Evolutionary conservation across 92 coral and sea anemone genomes (phyloP).

Genomic region (Hydrozoanthus gracilis): DNA sequence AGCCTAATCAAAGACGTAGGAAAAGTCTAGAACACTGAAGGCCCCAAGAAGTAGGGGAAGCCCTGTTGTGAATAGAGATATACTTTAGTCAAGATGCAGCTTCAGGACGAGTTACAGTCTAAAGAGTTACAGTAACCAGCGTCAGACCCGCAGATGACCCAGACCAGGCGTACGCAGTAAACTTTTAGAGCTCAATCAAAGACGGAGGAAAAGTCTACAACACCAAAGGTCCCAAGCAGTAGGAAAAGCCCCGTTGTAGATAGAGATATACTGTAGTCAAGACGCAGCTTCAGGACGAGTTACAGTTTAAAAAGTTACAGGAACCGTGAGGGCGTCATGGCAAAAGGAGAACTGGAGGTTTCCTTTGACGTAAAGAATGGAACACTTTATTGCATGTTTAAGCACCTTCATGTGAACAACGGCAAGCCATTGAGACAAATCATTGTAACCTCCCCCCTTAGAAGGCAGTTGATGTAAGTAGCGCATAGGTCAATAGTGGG

Average conservation of each 20-base stretch:
- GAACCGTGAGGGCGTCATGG: neutral
- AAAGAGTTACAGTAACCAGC: neutral
- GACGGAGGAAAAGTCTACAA: neutral
- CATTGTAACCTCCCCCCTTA: no score
- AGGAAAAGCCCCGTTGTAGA: neutral
- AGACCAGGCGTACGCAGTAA: constrained; percentile 26
- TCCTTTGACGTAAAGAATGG: constrained; percentile 41
- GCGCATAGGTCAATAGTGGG: constrained; percentile 59
- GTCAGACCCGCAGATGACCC: constrained; percentile 47
- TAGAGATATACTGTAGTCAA: constrained; percentile 37
- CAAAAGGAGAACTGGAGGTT: neutral
- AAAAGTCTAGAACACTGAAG: neutral
- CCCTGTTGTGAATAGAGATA: constrained; percentile 23
- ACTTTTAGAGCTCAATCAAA: constrained; percentile 3
- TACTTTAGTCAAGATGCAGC: constrained; percentile 6
- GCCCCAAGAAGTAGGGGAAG: neutral
- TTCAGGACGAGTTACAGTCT: neutral
- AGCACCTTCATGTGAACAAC: constrained; percentile 35
- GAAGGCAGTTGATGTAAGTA: neutral
- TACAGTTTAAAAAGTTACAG: neutral
- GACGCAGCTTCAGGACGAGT: neutral
- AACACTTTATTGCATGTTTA: constrained; percentile 33
- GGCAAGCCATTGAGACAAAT: neutral
- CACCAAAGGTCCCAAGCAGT: constrained; percentile 12
- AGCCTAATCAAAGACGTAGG: constrained; percentile 12